Base-by-base conservation (phyloP, 2,113 vertebrate species). In the Lucifuga dentata region DNA sequence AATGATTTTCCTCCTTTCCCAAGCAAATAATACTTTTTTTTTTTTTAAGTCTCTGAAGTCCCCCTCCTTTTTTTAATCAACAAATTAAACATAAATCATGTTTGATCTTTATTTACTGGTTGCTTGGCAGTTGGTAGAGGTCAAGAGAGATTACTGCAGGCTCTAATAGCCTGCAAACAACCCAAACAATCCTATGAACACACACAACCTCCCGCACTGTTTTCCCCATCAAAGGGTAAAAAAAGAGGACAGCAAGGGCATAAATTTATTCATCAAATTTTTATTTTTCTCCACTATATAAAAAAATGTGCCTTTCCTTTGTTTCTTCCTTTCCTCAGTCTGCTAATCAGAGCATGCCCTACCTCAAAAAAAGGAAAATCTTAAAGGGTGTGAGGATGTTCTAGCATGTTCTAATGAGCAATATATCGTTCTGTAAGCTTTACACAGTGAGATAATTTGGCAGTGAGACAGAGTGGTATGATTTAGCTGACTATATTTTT, bases 21-120 rank as follows among this genome's bases (percentile, higher is more conserved):
- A 66, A 87, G 86, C 64, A 79, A 85, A 91, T 85, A 85, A 90
- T 90, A 90, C 87, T 90, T 90, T 86, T 89, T 75, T 86, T 88
- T 86, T 72, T 67, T 44, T 48, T 19, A 24, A 73, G 85, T 86
- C 83, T 84, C 80, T 70, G 11, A 55, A 82, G 63, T 49, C 60
- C 80, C 76, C 77, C 78, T 46, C 69, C 75, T 75, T 36, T 76
- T 90, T 91, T 88, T 90, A 93, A 93, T 94, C 92, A 93, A 89
- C 90, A 93, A 94, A 94, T 94, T 91, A 91, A 93, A 86, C 89
- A 91, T 90, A 89, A 92, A 91, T 89, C 90, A 90, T 83, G 86
- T 86, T 89, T 91, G 78, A 88, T 90, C 89, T 91, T 92, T 90
- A 91, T 92, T 93, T 90, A 91, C 89, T 80, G 83, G 80, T 86